These are phyloP conservation scores for Pterocles burchelli DNA, from an alignment of 2,113 vertebrate genomes.

Conservation along the genomic window DNA sequence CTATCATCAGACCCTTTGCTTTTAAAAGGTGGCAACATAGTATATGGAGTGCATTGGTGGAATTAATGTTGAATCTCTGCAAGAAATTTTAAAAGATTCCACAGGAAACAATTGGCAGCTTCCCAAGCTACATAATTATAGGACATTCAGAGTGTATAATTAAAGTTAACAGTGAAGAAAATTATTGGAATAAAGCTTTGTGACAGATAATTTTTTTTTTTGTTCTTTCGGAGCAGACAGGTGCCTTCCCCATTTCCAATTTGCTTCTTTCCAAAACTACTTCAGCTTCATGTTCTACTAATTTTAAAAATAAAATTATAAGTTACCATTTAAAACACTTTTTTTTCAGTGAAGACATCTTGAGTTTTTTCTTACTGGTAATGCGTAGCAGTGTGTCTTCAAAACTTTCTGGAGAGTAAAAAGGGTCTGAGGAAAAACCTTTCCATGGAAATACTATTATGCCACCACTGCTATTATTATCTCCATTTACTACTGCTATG, in stretches of 20 bases:
- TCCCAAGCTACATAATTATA: constrained; percentile 74
- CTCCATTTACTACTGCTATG: not conserved
- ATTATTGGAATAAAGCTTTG: constrained; percentile 65
- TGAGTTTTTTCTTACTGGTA: constrained; percentile 28
- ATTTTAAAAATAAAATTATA: constrained; percentile 57
- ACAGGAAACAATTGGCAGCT: constrained; percentile 69
- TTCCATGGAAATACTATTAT: not conserved
- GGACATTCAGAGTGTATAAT: constrained; percentile 71
- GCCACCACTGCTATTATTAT: not conserved
- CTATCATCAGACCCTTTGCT: not conserved
- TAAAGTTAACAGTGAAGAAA: constrained; percentile 71
- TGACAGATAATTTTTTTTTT: constrained; percentile 42
- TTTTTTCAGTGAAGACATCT: constrained; percentile 25
- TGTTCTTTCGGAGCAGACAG: constrained; percentile 58
- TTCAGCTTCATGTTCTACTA: constrained; percentile 47
- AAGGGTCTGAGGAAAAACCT: not conserved
- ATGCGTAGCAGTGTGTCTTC: not conserved
- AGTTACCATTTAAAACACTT: constrained; percentile 56
- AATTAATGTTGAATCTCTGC: constrained; percentile 7
- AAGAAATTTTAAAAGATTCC: constrained; percentile 64
- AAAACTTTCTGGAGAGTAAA: not conserved
- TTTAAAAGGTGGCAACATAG: not conserved
- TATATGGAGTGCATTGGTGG: not conserved
- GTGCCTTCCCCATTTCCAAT: not conserved
- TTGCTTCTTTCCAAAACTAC: constrained; percentile 41